phyloP scores from a whole-genome alignment of 2,113 vertebrate species.

The Grammomys dolichurus region DNA sequence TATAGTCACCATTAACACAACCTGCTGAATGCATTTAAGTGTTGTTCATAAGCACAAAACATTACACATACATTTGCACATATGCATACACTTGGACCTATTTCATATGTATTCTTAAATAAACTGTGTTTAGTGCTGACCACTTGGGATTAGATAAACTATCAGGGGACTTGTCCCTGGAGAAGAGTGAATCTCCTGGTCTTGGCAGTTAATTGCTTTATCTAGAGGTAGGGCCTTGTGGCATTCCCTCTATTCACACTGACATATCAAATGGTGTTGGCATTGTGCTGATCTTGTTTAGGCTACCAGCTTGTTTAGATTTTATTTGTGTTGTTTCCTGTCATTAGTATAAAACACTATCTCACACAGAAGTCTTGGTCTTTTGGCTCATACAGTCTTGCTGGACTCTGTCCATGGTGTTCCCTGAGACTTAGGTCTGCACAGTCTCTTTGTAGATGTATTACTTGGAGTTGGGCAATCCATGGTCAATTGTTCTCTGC shows the following conservation, averaged over 20 bases:
- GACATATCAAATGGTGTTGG: too few relatives aligned
- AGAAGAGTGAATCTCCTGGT: background rate
- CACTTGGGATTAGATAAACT: too few relatives aligned
- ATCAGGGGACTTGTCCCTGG: background rate
- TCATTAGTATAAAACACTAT: background rate
- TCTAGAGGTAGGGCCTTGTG: too few relatives aligned
- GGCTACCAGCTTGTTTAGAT: background rate
- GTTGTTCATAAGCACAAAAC: background rate
- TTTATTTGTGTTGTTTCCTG: background rate
- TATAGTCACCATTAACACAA: background rate
- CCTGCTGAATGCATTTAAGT: background rate
- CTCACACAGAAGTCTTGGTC: background rate
- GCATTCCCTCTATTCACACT: too few relatives aligned
- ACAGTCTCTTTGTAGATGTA: background rate
- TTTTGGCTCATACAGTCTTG: background rate
- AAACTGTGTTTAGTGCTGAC: background rate
- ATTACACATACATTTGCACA: background rate
- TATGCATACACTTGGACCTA: background rate
- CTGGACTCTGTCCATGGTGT: too few relatives aligned
- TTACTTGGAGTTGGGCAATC: background rate
- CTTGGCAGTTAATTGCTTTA: background rate
- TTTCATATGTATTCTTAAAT: background rate
- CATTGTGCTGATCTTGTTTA: background rate
- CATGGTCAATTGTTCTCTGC: background rate
- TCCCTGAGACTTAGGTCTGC: background rate